Percentiles rank a stretch among this genome's conserved stretches.
phyloP scores from a whole-genome alignment of 2,888 invertebrate species.

The Panopea generosa region DNA sequence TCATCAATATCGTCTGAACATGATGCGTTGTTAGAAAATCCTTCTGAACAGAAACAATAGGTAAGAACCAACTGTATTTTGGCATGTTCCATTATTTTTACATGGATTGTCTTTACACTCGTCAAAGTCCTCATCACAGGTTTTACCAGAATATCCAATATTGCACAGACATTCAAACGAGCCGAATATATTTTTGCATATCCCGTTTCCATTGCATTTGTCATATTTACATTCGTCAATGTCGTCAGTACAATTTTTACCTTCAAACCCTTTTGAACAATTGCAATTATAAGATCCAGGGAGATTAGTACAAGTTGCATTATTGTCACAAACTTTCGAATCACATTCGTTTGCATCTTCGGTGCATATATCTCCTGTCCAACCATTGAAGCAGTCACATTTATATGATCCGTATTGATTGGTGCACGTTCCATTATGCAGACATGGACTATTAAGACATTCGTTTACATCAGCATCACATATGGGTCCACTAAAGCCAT shows the following conservation, averaged over 20 bases:
- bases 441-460: conserved; percentile 15
- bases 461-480: conserved; percentile 26
- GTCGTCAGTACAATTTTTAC: conserved; percentile 13
- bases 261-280: conserved; percentile 6
- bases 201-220: conserved; percentile 18
- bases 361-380: conserved; percentile 4
- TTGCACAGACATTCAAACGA: conserved; percentile 27
- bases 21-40: too few species aligned
- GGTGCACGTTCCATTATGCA: conserved; percentile 13
- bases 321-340: background rate
- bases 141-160: background rate
- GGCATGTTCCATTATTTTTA: conserved; percentile 23
- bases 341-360: conserved; percentile 22
- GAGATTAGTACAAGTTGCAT: conserved; percentile 7
- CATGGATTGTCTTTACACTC: background rate
- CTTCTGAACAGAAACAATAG: background rate
- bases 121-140: too few species aligned
- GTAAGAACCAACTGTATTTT: conserved; percentile 20
- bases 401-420: conserved; percentile 2
- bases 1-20: too few species aligned
- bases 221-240: conserved; percentile 25
- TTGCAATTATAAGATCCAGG: conserved; percentile 10
- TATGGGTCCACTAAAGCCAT: conserved; percentile 5
- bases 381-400: conserved; percentile 18
- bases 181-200: conserved; percentile 22